These are phyloP conservation scores for Apaloderma vittatum DNA, from an alignment of 2,113 vertebrate species.

Conservation along the genomic window DNA sequence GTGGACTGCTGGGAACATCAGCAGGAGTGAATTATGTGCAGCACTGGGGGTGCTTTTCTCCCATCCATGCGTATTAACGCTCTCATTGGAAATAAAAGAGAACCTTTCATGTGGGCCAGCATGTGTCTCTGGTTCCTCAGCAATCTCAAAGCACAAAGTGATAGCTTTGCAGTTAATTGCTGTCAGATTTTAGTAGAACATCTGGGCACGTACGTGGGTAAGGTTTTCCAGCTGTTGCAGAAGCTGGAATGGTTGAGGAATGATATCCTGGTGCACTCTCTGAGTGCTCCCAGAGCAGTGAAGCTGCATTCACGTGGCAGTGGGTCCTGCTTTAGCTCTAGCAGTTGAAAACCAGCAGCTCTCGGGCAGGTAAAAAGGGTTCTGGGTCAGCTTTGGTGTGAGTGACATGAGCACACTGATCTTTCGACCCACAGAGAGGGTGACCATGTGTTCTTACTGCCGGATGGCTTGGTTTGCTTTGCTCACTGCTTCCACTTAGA, in stretches of 20 bases:
- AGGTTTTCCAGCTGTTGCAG: neutral
- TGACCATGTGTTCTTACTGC: neutral
- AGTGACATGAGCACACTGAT: neutral
- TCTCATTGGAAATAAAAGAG: neutral
- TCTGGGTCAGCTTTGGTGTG: neutral
- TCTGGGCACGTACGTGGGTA: neutral
- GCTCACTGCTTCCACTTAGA: neutral
- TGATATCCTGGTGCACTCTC: neutral
- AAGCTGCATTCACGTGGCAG: accelerated
- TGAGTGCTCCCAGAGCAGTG: neutral
- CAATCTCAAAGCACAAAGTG: neutral
- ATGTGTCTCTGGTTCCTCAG: neutral
- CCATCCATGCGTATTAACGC: neutral
- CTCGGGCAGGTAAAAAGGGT: neutral
- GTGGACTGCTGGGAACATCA: neutral
- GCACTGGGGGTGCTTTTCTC: neutral
- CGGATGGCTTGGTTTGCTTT: neutral
- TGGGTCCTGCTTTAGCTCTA: accelerated
- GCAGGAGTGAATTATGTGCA: neutral
- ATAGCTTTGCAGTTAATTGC: neutral
- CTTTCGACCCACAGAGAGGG: neutral
- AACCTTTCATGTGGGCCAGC: neutral
- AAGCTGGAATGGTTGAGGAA: neutral
- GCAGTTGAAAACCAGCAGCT: neutral
- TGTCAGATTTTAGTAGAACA: neutral